Evolutionary conservation across 2,113 vertebrate genomes (phyloP).

Genomic region (Peromyscus polionotus): DNA sequence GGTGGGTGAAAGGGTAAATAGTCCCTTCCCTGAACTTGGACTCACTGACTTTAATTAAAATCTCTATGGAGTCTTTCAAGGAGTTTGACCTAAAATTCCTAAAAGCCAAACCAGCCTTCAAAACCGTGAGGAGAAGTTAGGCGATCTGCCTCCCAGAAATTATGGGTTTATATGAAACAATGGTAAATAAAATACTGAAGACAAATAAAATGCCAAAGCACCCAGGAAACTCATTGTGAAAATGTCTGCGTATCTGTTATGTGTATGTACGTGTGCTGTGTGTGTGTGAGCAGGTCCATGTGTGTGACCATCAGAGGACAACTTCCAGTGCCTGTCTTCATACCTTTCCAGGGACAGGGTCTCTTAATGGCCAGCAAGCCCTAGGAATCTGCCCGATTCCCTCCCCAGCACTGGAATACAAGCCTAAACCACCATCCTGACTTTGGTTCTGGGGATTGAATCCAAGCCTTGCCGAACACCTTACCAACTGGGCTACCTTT

Average conservation of each 20-base stretch:
- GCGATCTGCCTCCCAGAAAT: background rate
- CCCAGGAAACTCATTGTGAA: background rate
- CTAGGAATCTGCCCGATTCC: background rate
- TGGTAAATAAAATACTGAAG: background rate
- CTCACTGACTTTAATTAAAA: constrained; percentile 25
- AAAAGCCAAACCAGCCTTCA: background rate
- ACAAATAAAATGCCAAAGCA: background rate
- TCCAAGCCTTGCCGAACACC: background rate
- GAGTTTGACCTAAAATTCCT: background rate
- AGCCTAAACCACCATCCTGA: background rate
- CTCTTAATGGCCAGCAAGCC: background rate
- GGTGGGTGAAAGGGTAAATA: background rate
- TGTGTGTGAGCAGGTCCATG: too few relatives aligned
- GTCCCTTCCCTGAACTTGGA: background rate
- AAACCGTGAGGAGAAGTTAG: background rate
- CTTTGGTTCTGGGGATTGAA: background rate
- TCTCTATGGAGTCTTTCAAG: background rate
- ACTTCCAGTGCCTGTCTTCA: background rate
- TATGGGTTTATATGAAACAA: background rate
- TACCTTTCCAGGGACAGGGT: background rate
- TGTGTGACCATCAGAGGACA: background rate
- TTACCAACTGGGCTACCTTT: background rate
- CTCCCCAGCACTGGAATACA: background rate
- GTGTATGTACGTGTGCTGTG: background rate
- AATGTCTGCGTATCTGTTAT: background rate